phyloP scores from a whole-genome alignment of 2,888 invertebrate genomes.

The Operophtera brumata region DNA sequence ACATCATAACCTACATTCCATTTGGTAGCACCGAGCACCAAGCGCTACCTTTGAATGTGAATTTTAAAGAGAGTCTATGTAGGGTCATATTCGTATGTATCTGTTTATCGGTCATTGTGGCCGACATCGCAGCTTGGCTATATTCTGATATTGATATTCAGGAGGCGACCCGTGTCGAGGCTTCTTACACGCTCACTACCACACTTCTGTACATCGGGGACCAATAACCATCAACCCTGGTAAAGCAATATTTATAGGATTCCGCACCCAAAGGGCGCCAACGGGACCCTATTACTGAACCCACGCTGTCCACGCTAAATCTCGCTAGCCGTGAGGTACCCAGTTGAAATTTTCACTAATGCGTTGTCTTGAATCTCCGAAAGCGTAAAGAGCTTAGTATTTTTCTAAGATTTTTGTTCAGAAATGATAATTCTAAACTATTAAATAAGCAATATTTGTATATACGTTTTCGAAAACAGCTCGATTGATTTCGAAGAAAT shows the following conservation, averaged over 20 bases:
- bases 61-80: constrained; percentile 70
- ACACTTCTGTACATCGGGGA: constrained; percentile 55
- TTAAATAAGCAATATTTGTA: no score
- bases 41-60: constrained; percentile 65
- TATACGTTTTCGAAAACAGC: no score
- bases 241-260: constrained; percentile 9
- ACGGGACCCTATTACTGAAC: no score
- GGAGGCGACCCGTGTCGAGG: constrained; percentile 62
- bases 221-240: constrained; percentile 58
- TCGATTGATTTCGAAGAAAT: no score
- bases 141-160: constrained; percentile 78
- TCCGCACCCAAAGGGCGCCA: no score
- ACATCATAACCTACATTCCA: constrained; percentile 79
- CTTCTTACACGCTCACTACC: constrained; percentile 62
- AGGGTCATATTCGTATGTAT: constrained; percentile 74
- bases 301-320: no score
- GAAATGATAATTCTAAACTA: no score
- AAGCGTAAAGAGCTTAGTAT: no score
- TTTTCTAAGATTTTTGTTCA: no score
- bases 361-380: no score
- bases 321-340: no score
- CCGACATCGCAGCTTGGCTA: constrained; percentile 60
- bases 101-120: constrained; percentile 75
- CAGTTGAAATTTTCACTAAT: no score
- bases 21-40: constrained; percentile 60